Evolutionary conservation across 1,140 invertebrate genomes (phyloP).

Genomic region (Lethrus apterus): DNA sequence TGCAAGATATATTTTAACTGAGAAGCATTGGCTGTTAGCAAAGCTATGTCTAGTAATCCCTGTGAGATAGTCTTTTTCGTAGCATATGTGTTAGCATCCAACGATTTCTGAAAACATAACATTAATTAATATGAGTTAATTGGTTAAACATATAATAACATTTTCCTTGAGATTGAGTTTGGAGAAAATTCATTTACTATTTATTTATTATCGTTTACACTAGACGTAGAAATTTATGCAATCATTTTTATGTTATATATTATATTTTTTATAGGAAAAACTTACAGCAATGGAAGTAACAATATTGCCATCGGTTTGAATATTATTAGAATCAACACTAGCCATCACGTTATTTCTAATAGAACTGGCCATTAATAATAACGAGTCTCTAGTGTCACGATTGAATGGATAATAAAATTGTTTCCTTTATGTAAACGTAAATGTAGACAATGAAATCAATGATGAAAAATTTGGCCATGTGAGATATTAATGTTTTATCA

Average conservation of each 20-base stretch:
- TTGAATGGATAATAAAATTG: too few relatives aligned
- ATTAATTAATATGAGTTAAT: constrained; percentile 9
- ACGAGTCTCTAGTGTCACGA: too few relatives aligned
- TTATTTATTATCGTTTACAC: too few relatives aligned
- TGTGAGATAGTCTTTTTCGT: constrained; percentile 85
- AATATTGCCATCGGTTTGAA: constrained; percentile 1
- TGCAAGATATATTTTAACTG: constrained; percentile 82
- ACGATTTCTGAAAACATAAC: constrained; percentile 45
- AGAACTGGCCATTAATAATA: too few relatives aligned
- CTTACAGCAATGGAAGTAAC: not conserved
- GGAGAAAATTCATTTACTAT: too few relatives aligned
- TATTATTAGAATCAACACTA: not conserved
- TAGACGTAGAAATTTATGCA: too few relatives aligned
- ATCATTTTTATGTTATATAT: not conserved
- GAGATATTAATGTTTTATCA: too few relatives aligned
- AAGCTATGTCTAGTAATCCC: constrained; percentile 71
- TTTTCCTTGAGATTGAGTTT: not conserved
- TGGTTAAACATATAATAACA: not conserved
- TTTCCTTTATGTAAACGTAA: too few relatives aligned
- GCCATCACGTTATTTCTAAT: not conserved
- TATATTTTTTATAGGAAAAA: not conserved
- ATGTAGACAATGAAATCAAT: too few relatives aligned
- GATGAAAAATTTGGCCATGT: too few relatives aligned
- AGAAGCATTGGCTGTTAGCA: constrained; percentile 77
- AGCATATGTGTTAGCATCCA: constrained; percentile 76